These are phyloP conservation scores for Cyclophora punctaria DNA, from an alignment of 2,888 invertebrate species.

Conservation along the genomic window DNA sequence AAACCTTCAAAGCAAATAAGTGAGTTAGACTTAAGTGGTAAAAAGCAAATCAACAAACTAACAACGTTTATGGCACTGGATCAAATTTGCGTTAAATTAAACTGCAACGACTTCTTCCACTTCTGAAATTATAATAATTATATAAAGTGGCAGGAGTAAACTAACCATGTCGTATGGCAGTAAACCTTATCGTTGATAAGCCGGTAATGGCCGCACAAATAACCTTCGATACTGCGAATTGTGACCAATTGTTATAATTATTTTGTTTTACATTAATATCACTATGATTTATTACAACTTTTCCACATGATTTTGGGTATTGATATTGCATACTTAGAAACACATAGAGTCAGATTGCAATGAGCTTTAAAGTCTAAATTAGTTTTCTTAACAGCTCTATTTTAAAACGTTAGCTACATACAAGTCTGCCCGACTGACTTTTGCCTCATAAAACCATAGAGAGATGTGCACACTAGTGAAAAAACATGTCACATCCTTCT, in stretches of 20 bases:
- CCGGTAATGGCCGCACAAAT: constrained; percentile 62
- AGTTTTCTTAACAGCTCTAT: too few relatives aligned
- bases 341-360: too few relatives aligned
- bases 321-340: constrained; percentile 15
- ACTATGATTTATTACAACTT: too few relatives aligned
- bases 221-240: constrained; percentile 46
- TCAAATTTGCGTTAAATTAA: constrained; percentile 73
- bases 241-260: constrained; percentile 62
- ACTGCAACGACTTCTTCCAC: constrained; percentile 47
- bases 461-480: too few relatives aligned
- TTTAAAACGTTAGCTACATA: too few relatives aligned
- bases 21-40: constrained; percentile 2
- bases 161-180: constrained; percentile 66
- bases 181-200: constrained; percentile 63
- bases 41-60: constrained; percentile 9
- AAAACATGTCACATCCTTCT: too few relatives aligned
- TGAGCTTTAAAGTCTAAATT: too few relatives aligned
- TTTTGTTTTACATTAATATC: constrained; percentile 33
- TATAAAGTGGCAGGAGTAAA: constrained; percentile 66
- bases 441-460: too few relatives aligned
- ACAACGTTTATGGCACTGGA: constrained; percentile 51
- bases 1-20: too few relatives aligned
- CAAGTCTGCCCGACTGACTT: too few relatives aligned
- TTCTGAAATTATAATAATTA: constrained; percentile 65
- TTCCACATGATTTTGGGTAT: neutral